These are phyloP conservation scores for Antrozous pallidus DNA, from an alignment of 2,797 vertebrate species.

Conservation along the genomic window DNA sequence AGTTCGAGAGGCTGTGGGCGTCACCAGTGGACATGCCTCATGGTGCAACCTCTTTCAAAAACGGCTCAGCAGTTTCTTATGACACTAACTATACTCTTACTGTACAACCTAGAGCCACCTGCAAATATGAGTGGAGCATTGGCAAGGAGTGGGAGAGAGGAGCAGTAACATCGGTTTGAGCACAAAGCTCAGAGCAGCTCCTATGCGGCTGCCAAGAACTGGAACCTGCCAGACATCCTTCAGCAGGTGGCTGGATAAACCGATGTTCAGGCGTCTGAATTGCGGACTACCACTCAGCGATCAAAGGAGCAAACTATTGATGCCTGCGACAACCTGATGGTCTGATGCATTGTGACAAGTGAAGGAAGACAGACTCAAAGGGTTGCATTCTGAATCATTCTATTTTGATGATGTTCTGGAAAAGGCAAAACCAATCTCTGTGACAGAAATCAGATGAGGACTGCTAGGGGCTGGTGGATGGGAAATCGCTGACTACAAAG, in stretches of 20 bases:
- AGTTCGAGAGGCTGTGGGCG: accelerated
- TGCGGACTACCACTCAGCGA: accelerated
- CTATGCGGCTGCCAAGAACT: accelerated
- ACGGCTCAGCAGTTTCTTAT: background rate
- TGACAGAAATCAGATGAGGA: background rate
- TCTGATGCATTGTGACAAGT: background rate
- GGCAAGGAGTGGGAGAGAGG: background rate
- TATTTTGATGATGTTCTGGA: accelerated
- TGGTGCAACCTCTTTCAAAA: background rate
- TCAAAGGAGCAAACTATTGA: background rate
- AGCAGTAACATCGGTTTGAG: background rate
- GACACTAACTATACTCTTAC: no score
- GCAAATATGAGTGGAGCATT: background rate
- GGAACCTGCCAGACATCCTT: background rate
- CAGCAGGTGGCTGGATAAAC: no score
- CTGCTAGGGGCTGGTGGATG: accelerated
- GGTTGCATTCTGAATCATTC: background rate
- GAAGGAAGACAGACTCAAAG: background rate
- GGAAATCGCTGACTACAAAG: accelerated
- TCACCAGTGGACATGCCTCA: background rate
- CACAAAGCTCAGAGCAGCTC: background rate
- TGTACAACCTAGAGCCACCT: background rate
- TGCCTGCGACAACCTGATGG: accelerated
- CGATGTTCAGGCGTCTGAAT: accelerated
- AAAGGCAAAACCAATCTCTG: background rate